Evolutionary conservation across 2,888 invertebrate genomes (phyloP), one percentile per base, ranked within the genome.

Genomic region (Cenopis cana): DNA sequence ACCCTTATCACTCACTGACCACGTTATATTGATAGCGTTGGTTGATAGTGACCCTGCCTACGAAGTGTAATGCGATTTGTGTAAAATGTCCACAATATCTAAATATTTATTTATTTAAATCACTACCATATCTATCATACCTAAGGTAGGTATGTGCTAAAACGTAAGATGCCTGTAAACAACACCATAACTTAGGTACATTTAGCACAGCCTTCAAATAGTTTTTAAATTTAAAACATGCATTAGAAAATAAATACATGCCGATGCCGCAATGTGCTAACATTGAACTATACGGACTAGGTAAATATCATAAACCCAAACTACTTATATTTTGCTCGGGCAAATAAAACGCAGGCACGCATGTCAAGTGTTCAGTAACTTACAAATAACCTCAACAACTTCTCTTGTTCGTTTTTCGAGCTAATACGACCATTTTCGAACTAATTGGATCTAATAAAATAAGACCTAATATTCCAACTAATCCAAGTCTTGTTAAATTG

Each of bases 1-100:
- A 46, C n/a, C 60, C 60, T 60, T 60, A 60, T 60, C 60, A 60
- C 3, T 60, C 60, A 60, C 3, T n/a, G 6, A 46, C 24, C 18
- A 54, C 55, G 5, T 14, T 29, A 29, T 29, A 55, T 29, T 52
- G 12, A 52, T n/a, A n/a, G n/a, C n/a, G n/a, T n/a, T 24, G 4
- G 24, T 24, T 24, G 24, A 4, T 24, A 24, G 24, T 24, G 24
- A 4, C 1, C 1, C 24, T 24, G 4, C 24, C 24, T 24, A 24
- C 24, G 24, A 24, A 24, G 24, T 24, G n/a, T n/a, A n/a, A n/a
- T n/a, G 24, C 24, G 4, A 24, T 24, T 24, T 24, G 24, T 24
- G 24, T 24, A 3, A 24, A 24, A 24, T 24, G 24, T 24, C 24
- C n/a, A n/a, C n/a, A n/a, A n/a, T n/a, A n/a, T n/a, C n/a, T n/a